A percentile compares a stretch with the other conserved stretches of the same genome.
These are phyloP conservation scores for Nannoperca australis DNA, from an alignment of 2,797 vertebrate genomes.

Conservation along the genomic window DNA sequence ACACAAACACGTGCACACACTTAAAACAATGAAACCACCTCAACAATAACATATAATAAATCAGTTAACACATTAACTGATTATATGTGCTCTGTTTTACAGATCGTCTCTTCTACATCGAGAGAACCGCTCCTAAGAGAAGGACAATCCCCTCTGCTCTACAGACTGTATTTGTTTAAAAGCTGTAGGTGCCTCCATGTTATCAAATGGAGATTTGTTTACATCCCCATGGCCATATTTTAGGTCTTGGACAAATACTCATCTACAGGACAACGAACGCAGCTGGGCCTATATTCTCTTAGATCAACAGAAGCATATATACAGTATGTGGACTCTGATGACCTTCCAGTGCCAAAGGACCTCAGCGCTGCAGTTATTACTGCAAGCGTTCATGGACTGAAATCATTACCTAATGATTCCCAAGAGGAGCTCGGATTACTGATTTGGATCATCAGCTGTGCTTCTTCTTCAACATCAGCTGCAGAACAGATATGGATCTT, in stretches of 20 bases:
- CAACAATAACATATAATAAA: neutral
- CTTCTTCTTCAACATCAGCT: slow-evolving; percentile 21
- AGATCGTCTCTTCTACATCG: slow-evolving; percentile 91
- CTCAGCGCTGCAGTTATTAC: neutral
- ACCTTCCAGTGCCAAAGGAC: slow-evolving; percentile 40
- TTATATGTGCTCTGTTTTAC: slow-evolving; percentile 27
- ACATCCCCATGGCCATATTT: slow-evolving; percentile 20
- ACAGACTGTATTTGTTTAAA: slow-evolving; percentile 40
- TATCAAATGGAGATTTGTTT: slow-evolving; percentile 7
- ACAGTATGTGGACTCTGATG: slow-evolving; percentile 1
- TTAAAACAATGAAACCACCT: neutral
- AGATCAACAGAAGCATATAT: neutral
- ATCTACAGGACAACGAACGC: slow-evolving; percentile 2
- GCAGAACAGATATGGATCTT: neutral
- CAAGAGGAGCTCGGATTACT: slow-evolving; percentile 15
- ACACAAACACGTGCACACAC: neutral
- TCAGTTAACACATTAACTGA: neutral
- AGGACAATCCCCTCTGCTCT: slow-evolving; percentile 21
- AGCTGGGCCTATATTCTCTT: slow-evolving; percentile 14
- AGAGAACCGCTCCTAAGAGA: slow-evolving; percentile 77
- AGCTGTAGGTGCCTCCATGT: slow-evolving; percentile 30
- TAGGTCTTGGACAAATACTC: neutral
- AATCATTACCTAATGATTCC: slow-evolving; percentile 9
- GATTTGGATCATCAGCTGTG: slow-evolving; percentile 1
- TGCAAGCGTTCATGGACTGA: neutral